phyloP scores from a whole-genome alignment of 2,113 vertebrate species.

The Tragelaphus imberbis region DNA sequence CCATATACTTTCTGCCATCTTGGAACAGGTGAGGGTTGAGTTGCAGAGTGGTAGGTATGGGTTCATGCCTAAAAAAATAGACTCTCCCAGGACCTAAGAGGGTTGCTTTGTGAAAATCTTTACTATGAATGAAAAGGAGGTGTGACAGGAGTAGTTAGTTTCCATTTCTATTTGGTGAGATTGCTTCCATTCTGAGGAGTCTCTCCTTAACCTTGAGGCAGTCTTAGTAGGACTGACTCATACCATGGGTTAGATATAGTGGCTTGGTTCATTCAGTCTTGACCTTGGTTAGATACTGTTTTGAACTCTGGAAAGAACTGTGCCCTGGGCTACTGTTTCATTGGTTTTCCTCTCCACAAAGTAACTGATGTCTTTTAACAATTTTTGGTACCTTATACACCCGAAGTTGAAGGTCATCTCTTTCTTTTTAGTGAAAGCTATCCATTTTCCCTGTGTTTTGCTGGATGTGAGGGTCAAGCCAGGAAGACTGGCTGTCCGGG shows the following conservation, averaged over 20 bases:
- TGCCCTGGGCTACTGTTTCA: neutral
- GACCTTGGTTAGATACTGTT: conserved; percentile 12
- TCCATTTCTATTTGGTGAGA: neutral
- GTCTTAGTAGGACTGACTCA: neutral
- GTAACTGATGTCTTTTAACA: neutral
- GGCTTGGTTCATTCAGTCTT: neutral
- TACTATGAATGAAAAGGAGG: neutral
- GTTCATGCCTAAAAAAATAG: neutral
- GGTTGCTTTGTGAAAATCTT: neutral
- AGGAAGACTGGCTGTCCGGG: neutral
- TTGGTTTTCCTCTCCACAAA: neutral
- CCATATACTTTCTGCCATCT: neutral
- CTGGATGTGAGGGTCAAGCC: neutral
- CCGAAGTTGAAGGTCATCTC: neutral
- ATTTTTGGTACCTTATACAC: neutral
- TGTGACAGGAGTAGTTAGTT: neutral
- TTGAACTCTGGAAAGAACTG: neutral
- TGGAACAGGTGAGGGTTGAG: neutral
- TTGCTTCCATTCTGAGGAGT: neutral
- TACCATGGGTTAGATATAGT: neutral
- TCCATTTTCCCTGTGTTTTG: neutral
- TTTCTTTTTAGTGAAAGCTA: neutral
- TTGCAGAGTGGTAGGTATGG: neutral
- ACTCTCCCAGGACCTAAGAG: neutral
- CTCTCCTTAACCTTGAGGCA: neutral